Conservation (phyloP, 2,797 vertebrate species). For the Picus viridis region DNA sequence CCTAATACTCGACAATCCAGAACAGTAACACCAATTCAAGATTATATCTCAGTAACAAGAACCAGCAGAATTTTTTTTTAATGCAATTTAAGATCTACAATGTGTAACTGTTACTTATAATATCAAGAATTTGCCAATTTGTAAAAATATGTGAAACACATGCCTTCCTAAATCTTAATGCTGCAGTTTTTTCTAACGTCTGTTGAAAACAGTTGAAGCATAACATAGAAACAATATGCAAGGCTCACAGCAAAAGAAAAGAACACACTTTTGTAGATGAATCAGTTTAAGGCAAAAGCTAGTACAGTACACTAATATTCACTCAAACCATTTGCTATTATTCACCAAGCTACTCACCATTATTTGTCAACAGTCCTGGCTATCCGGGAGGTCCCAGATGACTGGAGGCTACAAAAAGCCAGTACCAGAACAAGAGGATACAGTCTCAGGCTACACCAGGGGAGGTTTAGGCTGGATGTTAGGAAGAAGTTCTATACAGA, state of each 20-base stretch:
- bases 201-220: constrained; percentile 1
- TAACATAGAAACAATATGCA: background rate
- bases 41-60: background rate
- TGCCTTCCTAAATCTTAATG: constrained; percentile 20
- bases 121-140: constrained; percentile 15
- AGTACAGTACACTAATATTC: background rate
- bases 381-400: too few species aligned
- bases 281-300: background rate
- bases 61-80: background rate
- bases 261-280: background rate
- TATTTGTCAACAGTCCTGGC: too few species aligned
- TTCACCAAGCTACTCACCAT: too few species aligned
- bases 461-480: too few species aligned
- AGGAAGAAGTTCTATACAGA: too few species aligned
- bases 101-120: constrained; percentile 17
- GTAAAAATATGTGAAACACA: background rate
- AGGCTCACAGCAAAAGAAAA: background rate
- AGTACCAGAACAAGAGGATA: too few species aligned
- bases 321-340: background rate
- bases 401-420: too few species aligned
- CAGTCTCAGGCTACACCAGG: too few species aligned
- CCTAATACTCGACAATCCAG: background rate
- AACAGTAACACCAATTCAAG: background rate
- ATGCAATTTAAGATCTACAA: background rate
- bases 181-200: background rate